Evolutionary conservation across 2,888 invertebrate genomes (phyloP), one percentile per base, ranked within the genome.

Genomic region (Drosophila rubida): DNA sequence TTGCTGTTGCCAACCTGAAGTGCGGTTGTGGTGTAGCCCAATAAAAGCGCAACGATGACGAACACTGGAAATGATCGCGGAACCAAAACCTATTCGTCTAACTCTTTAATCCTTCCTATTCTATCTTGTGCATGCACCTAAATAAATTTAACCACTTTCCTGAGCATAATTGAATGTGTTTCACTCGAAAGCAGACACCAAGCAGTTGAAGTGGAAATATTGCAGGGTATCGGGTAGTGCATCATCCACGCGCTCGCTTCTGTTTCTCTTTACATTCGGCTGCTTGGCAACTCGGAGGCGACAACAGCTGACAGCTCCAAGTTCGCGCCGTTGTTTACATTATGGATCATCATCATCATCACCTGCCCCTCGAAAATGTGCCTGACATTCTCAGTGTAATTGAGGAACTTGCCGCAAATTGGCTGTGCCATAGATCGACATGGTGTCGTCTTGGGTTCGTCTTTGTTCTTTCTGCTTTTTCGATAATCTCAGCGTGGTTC

Each of bases 401-500:
- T 74, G 77, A 61, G 32, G 45, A 55, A 35, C 37, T 35, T 22
- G 48, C 35, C 58, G 54, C 54, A 53, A 72, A 69, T 73, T 73
- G 73, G n/a, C 44, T 11, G 37, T 14, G 44, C 39, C 50, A 51
- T 37, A 75, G 69, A 75, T 69, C 32, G 50, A 58, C 39, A 30
- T 42, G 3, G 51, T 51, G 53, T 39, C 70, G 62, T 16, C 71
- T 75, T 57, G 25, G 37, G 25, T 8, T 39, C 22, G 51, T 51
- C 64, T 69, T 65, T 74, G 81, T 84, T 84, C 84, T 27, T 9
- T 9, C 9, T 9, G 8, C 9, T 74, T 84, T 84, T 78, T 45
- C n/a, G 51, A 7, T 13, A 44, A 37, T 27, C 48, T 13, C 27
- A 30, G 13, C 9, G 16, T 37, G 13, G 5, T 8, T 27, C 5